Base-by-base conservation (phyloP, 2,113 vertebrate species). In the Varanus komodoensis region DNA sequence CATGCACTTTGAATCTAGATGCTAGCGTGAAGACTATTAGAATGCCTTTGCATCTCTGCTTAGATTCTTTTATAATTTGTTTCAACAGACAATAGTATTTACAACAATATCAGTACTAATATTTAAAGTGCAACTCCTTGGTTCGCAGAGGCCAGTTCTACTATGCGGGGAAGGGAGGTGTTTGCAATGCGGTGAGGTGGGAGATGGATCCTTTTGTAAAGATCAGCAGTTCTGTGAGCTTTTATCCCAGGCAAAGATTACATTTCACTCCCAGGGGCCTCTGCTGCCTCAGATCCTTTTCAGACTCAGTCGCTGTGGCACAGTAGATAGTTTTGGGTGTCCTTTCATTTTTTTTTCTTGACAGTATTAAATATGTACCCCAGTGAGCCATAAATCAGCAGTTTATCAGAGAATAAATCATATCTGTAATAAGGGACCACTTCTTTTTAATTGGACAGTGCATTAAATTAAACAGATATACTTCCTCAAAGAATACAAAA, bases 381-480 rank as follows among this genome's bases (percentile, higher is more conserved):
- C 91, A 95, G 97, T 93, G 92, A 97, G 95, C 94, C 95, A 97
- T 96, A 97, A 97, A 97, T 97, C 97, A 97, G 95, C 91, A 86
- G 93, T 95, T 97, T 97, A 97, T 97, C 96, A 95, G 94, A 94
- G 96, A 97, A 97, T 96, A 97, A 97, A 97, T 97, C 96, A 8
- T 96, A 96, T 96, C 95, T 97, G 91, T 96, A 97, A 97, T 97
- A 97, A 97, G 96, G 95, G 95, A 95, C 94, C 96, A 97, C 96
- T 97, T 97, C 95, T 96, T 96, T 97, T 96, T 97, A 97, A 97
- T 97, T 97, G 96, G 95, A 95, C 94, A 95, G 93, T 96, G 91
- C 90, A 94, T 97, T 97, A 97, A 95, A 96, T 96, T 96, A 97
- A 97, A 96, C 86, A 96, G 95, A 96, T 90, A 94, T 93, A 97